These are phyloP conservation scores for Calosoma granatense DNA, from an alignment of 1,140 invertebrate species.

Conservation along the genomic window DNA sequence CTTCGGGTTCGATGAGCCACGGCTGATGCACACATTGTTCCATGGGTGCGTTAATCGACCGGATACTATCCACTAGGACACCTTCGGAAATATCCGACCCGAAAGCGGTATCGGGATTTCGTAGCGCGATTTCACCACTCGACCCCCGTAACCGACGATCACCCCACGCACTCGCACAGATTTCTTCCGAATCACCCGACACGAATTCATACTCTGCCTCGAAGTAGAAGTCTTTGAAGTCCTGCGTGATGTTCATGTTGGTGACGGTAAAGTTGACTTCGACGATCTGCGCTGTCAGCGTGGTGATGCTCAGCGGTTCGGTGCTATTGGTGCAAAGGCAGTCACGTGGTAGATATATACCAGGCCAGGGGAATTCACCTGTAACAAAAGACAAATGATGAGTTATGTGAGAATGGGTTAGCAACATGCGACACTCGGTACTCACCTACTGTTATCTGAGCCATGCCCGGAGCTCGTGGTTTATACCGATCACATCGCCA, in stretches of 20 bases:
- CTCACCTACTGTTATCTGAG: slow-evolving; percentile 54
- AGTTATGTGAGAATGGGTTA: no score
- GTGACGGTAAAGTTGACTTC: slow-evolving; percentile 63
- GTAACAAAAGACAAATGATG: slow-evolving; percentile 21
- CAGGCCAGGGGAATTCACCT: slow-evolving; percentile 65
- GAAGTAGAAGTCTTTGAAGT: slow-evolving; percentile 70
- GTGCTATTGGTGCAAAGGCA: slow-evolving; percentile 64
- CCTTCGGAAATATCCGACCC: neutral
- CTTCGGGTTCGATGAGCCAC: slow-evolving; percentile 66
- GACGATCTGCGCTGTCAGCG: slow-evolving; percentile 53
- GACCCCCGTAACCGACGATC: slow-evolving; percentile 52
- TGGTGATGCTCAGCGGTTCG: slow-evolving; percentile 47
- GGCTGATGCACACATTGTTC: slow-evolving; percentile 56
- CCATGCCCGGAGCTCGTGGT: slow-evolving; percentile 40
- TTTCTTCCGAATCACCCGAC: slow-evolving; percentile 38
- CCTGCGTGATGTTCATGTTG: slow-evolving; percentile 72
- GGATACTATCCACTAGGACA: slow-evolving; percentile 38
- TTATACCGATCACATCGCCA: slow-evolving; percentile 48
- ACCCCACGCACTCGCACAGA: slow-evolving; percentile 49
- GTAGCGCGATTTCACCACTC: slow-evolving; percentile 57
- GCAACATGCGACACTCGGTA: no score
- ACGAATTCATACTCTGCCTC: slow-evolving; percentile 69
- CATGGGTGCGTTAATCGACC: slow-evolving; percentile 36
- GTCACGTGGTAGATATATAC: slow-evolving; percentile 54
- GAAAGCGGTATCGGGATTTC: slow-evolving; percentile 17